Evolutionary conservation across 2,888 invertebrate species (phyloP).

Genomic region (Hypselothyrea guttata): DNA sequence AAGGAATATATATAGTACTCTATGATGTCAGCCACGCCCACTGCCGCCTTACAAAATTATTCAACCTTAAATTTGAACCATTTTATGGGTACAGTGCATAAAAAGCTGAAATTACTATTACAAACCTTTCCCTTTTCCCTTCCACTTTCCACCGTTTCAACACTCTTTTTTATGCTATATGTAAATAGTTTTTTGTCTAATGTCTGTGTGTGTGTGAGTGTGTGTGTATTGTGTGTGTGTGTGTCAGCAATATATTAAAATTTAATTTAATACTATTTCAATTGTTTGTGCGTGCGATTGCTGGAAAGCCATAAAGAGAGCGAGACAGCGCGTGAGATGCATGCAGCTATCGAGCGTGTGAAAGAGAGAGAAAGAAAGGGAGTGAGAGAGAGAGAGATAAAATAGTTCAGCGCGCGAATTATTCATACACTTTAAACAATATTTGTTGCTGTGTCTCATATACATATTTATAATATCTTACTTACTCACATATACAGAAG

Average conservation of each 20-base stretch:
- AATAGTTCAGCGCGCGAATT: background rate
- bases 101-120: conserved; percentile 44
- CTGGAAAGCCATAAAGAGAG: conserved; percentile 4
- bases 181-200: conserved; percentile 28
- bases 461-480: no score
- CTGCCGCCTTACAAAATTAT: no score
- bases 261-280: conserved; percentile 75
- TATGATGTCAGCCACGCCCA: no score
- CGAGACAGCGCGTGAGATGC: background rate
- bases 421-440: no score
- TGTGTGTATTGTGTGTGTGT: conserved; percentile 24
- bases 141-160: background rate
- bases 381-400: background rate
- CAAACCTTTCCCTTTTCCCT: conserved; percentile 17
- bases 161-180: conserved; percentile 20
- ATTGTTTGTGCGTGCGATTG: conserved; percentile 68
- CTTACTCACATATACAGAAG: no score
- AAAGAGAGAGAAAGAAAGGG: conserved; percentile 5
- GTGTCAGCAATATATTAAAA: conserved; percentile 65
- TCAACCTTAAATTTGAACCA: no score
- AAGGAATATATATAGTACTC: no score
- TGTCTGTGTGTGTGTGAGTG: conserved; percentile 24
- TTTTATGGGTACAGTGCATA: no score
- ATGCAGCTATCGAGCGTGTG: no score
- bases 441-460: no score